Conservation (phyloP, 2,797 vertebrate genomes). For the Tadarida brasiliensis region DNA sequence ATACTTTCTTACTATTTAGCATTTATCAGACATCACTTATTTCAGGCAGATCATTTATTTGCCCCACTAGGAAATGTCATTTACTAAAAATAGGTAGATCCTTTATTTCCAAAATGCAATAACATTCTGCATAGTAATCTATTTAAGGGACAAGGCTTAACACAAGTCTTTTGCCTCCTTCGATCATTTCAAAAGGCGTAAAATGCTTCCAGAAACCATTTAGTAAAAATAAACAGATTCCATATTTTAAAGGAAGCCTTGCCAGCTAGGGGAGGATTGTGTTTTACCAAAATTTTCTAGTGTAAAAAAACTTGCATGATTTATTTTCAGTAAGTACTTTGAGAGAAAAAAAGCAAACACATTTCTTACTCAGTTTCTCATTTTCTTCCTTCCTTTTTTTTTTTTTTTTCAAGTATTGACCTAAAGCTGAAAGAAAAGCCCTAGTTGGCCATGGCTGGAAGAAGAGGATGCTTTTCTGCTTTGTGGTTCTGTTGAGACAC, state of each 20-base stretch:
- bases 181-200: constrained; percentile 51
- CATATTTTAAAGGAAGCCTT: constrained; percentile 29
- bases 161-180: background rate
- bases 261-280: background rate
- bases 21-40: background rate
- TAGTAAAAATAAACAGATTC: constrained; percentile 21
- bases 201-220: constrained; percentile 74
- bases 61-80: background rate
- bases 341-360: background rate
- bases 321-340: constrained; percentile 49
- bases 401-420: constrained; percentile 82
- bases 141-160: background rate
- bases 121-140: background rate
- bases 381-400: background rate
- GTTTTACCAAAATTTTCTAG: constrained; percentile 12
- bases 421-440: constrained; percentile 86
- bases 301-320: constrained; percentile 53
- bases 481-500: constrained; percentile 31
- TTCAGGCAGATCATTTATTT: background rate
- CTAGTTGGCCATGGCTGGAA: background rate
- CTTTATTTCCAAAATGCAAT: constrained; percentile 3
- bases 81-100: background rate
- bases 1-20: background rate
- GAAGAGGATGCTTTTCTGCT: constrained; percentile 74
- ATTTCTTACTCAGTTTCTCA: background rate